A percentile compares a stretch with the other conserved stretches of the same genome.
These are phyloP conservation scores for Enteromius radiatus DNA, from an alignment of 2,797 vertebrate species.

Conservation along the genomic window DNA sequence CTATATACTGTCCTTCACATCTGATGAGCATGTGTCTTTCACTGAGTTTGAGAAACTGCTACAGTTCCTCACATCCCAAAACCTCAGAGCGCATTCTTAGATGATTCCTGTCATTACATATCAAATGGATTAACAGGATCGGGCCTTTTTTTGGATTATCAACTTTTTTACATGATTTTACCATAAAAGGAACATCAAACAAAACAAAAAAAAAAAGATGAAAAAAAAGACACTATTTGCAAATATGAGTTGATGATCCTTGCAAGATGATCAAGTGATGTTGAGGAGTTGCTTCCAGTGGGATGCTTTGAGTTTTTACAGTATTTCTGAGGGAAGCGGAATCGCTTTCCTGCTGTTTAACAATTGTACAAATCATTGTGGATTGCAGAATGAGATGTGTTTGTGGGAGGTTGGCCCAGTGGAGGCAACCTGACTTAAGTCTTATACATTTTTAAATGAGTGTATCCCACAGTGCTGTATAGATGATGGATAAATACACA, in stretches of 20 bases:
- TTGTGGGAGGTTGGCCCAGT: slow-evolving; percentile 57
- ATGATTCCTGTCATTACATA: slow-evolving; percentile 53
- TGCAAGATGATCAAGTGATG: slow-evolving; percentile 66
- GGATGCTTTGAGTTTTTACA: slow-evolving; percentile 66
- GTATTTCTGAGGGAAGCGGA: slow-evolving; percentile 62
- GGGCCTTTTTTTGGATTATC: slow-evolving; percentile 61
- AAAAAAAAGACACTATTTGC: slow-evolving; percentile 58
- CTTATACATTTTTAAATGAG: slow-evolving; percentile 70
- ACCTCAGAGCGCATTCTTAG: slow-evolving; percentile 66
- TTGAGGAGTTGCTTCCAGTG: slow-evolving; percentile 67
- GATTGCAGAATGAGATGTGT: slow-evolving; percentile 51
- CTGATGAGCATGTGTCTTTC: slow-evolving; percentile 58
- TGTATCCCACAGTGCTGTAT: slow-evolving; percentile 67
- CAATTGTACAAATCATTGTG: slow-evolving; percentile 63
- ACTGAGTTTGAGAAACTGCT: slow-evolving; percentile 22
- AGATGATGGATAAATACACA: slow-evolving; percentile 65
- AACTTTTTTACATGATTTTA: slow-evolving; percentile 58
- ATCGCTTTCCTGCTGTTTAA: slow-evolving; percentile 66
- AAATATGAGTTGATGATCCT: slow-evolving; percentile 68
- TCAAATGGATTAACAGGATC: slow-evolving; percentile 61
- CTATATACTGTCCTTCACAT: slow-evolving; percentile 49
- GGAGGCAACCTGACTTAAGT: slow-evolving; percentile 66
- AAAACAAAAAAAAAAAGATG: slow-evolving; percentile 49
- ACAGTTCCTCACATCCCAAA: slow-evolving; percentile 55
- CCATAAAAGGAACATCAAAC: slow-evolving; percentile 57